A percentile compares a stretch with the other conserved stretches of the same genome.
These are phyloP conservation scores for Tenthredo notha DNA, from an alignment of 2,888 invertebrate species.

Conservation along the genomic window DNA sequence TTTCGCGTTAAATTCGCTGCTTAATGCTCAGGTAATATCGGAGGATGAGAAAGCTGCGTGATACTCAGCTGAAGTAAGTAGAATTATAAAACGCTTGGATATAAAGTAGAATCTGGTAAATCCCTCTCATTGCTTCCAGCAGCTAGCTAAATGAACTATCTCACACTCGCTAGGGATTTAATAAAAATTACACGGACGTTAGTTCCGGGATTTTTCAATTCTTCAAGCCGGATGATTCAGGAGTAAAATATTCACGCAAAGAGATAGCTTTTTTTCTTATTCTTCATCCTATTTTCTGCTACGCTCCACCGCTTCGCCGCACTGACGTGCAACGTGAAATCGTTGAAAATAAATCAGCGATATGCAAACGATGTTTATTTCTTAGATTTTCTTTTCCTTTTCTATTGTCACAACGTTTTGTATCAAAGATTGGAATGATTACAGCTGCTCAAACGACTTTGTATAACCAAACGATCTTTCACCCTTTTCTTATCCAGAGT, in stretches of 20 bases:
- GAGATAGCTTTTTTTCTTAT: not conserved
- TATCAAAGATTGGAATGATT: conserved; percentile 15
- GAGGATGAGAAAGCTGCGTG: not conserved
- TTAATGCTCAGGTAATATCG: not conserved
- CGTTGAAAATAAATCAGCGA: conserved; percentile 17
- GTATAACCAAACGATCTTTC: not conserved
- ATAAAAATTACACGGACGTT: conserved; percentile 11
- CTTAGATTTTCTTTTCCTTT: not conserved
- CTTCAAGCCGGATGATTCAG: not conserved
- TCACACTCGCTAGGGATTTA: not conserved
- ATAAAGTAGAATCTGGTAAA: not conserved
- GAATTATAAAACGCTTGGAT: conserved; percentile 2
- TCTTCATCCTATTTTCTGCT: not conserved
- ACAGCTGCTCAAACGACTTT: not conserved
- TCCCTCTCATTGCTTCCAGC: not conserved
- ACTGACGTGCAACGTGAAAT: not conserved
- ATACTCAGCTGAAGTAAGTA: not conserved
- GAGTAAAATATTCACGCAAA: not conserved
- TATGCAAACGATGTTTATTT: not conserved
- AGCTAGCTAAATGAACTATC: conserved; percentile 13
- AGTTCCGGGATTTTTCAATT: not conserved
- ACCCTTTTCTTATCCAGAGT: not conserved
- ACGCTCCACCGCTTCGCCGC: not conserved
- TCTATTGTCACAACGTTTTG: not conserved
- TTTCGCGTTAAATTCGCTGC: not conserved